Evolutionary conservation across 2,113 vertebrate genomes (phyloP).

Genomic region (Rhadina sibilatrix): DNA sequence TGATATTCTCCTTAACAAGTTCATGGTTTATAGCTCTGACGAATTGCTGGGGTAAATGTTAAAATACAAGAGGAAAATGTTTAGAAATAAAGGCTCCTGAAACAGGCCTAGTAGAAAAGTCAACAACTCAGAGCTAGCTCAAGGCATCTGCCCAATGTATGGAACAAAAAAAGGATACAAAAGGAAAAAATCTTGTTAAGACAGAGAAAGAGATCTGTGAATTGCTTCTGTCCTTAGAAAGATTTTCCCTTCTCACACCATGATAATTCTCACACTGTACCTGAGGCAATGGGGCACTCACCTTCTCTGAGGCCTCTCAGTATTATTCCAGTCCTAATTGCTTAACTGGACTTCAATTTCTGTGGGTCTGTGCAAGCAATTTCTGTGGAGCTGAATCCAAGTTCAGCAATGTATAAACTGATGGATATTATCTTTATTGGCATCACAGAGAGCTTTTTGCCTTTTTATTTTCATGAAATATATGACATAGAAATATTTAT

Average conservation of each 20-base stretch:
- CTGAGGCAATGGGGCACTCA: background rate
- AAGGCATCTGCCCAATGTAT: background rate
- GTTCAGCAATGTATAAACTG: background rate
- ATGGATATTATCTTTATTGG: background rate
- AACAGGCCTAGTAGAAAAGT: background rate
- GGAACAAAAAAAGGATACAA: background rate
- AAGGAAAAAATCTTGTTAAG: background rate
- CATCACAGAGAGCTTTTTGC: background rate
- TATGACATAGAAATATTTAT: background rate
- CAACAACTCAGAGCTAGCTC: background rate
- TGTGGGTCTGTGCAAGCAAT: background rate
- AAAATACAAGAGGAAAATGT: background rate
- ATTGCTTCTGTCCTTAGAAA: background rate
- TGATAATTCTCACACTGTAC: background rate
- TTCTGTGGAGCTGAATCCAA: background rate
- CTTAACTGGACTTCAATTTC: background rate
- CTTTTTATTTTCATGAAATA: background rate
- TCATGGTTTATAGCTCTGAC: background rate
- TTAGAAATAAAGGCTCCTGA: background rate
- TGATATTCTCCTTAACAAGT: background rate
- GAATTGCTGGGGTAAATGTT: background rate
- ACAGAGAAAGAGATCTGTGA: background rate
- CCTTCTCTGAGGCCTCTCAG: background rate
- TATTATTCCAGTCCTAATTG: background rate
- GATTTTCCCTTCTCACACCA: background rate